Evolutionary conservation across 2,113 vertebrate genomes (phyloP), one percentile per base, ranked within the genome.

Genomic region (Trogon melanurus): DNA sequence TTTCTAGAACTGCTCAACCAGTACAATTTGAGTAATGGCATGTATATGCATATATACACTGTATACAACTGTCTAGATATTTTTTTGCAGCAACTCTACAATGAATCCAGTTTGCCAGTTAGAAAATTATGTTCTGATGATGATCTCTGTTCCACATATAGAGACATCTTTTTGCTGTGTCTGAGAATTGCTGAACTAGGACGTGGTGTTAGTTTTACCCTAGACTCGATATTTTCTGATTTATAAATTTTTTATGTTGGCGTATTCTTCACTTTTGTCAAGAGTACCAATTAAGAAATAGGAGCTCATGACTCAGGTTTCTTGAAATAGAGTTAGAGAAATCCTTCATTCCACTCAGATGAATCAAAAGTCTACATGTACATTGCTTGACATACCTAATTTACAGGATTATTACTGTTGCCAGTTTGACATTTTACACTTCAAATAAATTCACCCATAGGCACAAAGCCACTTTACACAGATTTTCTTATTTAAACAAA

Each of bases 401-500:
- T 93, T 94, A 91, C 36, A 95, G 80, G 78, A 97, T 95, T 96
- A 95, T 88, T 79, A 57, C 91, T 65, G 38, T 95, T 94, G 76
- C 88, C 85, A 96, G 96, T 95, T 95, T 96, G 95, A 97, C 96
- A 96, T 96, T 96, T 97, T 97, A 92, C 78, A 92, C 91, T 96
- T 97, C 92, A 97, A 95, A 97, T 85, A 97, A 97, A 97, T 97
- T 94, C 92, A 94, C 74, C 92, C 96, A 92, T 87, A 96, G 79
- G 75, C 92, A 95, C 82, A 97, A 94, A 97, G 66, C 16, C 85
- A 91, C 82, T 97, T 96, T 89, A 93, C 76, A 93, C 76, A 92
- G 90, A 96, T 97, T 97, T 96, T 95, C 82, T 97, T 96, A 93
- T 94, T 97, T 96, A 89, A 98, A 93, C 61, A 97, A 97, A 97